Evolutionary conservation across 2,888 invertebrate species (phyloP).

Genomic region (Pollenia amentaria): DNA sequence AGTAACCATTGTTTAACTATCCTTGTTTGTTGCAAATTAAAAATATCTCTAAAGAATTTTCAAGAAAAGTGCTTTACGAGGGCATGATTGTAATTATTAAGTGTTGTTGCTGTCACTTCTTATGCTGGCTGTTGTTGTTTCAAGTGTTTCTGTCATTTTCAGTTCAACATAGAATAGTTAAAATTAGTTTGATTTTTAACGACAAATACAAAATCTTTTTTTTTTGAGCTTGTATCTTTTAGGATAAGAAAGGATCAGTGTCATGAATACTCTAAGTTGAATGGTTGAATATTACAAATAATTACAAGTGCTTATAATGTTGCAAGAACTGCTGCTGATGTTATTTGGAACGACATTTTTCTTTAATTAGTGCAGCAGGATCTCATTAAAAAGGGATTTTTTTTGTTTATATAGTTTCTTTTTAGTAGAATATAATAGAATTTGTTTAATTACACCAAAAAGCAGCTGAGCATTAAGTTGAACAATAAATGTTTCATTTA

Average conservation of each 20-base stretch:
- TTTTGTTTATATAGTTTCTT: neutral
- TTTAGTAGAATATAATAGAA: conserved; percentile 28
- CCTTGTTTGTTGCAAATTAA: conserved; percentile 7
- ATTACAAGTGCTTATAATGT: conserved; percentile 62
- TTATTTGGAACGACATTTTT: conserved; percentile 33
- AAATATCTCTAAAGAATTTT: conserved; percentile 23
- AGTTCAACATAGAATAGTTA: conserved; percentile 21
- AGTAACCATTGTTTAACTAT: conserved; percentile 38
- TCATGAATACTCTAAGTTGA: conserved; percentile 53
- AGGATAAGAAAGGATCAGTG: conserved; percentile 33
- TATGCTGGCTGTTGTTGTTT: conserved; percentile 24
- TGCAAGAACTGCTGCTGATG: conserved; percentile 43
- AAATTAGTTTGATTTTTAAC: conserved; percentile 41
- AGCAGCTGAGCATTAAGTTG: conserved; percentile 10
- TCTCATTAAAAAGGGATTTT: conserved; percentile 45
- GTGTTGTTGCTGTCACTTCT: conserved; percentile 22
- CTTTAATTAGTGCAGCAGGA: conserved; percentile 50
- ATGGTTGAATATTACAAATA: conserved; percentile 57
- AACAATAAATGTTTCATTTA: conserved; percentile 15
- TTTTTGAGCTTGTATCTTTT: conserved; percentile 8
- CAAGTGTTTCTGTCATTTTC: conserved; percentile 55
- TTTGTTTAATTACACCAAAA: conserved; percentile 43
- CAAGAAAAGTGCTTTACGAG: conserved; percentile 15
- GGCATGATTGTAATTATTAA: conserved; percentile 37
- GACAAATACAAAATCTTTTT: neutral